Evolutionary conservation across 2,113 vertebrate genomes (phyloP).

Genomic region (Mormoops blainvillei): DNA sequence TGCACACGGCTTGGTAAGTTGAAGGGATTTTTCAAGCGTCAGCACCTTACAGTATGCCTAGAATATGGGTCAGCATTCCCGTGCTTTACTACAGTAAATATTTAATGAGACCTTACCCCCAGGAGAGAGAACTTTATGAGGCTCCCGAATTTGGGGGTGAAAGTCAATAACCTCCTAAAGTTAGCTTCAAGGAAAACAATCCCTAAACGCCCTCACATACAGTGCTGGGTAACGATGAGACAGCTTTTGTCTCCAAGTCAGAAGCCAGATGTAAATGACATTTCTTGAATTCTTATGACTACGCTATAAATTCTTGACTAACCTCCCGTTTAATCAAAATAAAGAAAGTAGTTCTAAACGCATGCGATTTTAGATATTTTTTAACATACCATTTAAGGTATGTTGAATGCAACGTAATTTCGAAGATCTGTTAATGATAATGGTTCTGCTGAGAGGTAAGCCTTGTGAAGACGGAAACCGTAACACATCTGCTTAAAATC

Average conservation of each 20-base stretch:
- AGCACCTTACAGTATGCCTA: neutral
- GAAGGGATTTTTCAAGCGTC: neutral
- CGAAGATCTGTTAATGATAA: conserved; percentile 3
- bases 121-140: neutral
- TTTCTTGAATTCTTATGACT: neutral
- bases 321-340: conserved; percentile 1
- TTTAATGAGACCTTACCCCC: neutral
- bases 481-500: neutral
- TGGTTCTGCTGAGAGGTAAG: neutral
- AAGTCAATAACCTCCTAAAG: neutral
- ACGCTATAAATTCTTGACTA: neutral
- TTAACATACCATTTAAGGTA: neutral
- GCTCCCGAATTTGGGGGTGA: neutral
- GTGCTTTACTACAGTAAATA: neutral
- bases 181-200: neutral
- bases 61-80: neutral
- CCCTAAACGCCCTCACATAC: neutral
- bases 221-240: neutral
- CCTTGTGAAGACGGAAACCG: neutral
- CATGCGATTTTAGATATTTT: neutral
- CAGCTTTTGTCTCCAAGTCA: neutral
- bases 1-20: neutral
- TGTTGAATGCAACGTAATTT: neutral
- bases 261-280: neutral
- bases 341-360: neutral